These are phyloP conservation scores for Diuraphis noxia DNA, from an alignment of 1,140 invertebrate genomes.

Conservation along the genomic window DNA sequence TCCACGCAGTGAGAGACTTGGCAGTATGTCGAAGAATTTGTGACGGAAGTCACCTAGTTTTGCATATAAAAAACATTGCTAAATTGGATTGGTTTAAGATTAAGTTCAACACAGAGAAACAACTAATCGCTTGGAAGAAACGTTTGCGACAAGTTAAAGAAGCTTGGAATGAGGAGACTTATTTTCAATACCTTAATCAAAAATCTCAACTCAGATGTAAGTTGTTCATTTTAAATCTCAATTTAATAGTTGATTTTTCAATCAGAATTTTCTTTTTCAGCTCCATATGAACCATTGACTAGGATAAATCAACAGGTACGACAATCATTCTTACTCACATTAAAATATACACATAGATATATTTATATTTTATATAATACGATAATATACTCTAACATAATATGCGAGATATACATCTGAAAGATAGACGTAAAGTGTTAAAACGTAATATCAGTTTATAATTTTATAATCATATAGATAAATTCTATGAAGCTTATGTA, in stretches of 20 bases:
- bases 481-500: background rate
- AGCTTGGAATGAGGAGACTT: slow-evolving; percentile 50
- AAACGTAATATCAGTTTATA: background rate
- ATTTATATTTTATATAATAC: background rate
- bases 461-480: background rate
- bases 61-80: slow-evolving; percentile 45
- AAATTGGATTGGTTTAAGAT: slow-evolving; percentile 49
- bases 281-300: slow-evolving; percentile 41
- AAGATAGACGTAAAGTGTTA: background rate
- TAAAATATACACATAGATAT: too few species aligned
- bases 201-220: slow-evolving; percentile 50
- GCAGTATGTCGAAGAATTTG: slow-evolving; percentile 32
- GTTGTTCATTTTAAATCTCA: background rate
- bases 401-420: background rate
- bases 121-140: slow-evolving; percentile 36
- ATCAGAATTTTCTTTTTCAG: background rate
- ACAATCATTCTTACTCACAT: background rate
- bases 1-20: slow-evolving; percentile 33
- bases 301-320: slow-evolving; percentile 38
- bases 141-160: slow-evolving; percentile 48
- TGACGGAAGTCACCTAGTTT: slow-evolving; percentile 31
- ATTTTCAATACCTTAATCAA: slow-evolving; percentile 47
- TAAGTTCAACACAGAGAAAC: slow-evolving; percentile 35
- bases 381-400: too few species aligned
- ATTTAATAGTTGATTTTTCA: slow-evolving; percentile 4